Evolutionary conservation across 2,113 vertebrate species (phyloP).

Genomic region (Toxostoma redivivum): DNA sequence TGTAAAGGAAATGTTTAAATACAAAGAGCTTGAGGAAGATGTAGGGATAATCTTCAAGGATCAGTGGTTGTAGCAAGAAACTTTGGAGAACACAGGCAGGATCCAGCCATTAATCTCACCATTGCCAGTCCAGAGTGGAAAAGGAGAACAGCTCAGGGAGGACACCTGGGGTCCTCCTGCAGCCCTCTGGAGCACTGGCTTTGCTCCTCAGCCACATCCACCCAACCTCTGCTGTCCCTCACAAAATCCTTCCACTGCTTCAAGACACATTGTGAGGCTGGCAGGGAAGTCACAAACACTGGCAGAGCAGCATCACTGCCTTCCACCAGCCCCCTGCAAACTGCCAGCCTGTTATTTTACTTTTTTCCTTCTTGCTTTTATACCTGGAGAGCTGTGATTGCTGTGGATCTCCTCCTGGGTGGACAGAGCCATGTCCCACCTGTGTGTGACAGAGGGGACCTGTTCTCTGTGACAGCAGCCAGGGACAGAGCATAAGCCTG

Average conservation of each 20-base stretch:
- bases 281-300: neutral
- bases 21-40: conserved; percentile 3
- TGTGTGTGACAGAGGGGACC: neutral
- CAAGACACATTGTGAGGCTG: neutral
- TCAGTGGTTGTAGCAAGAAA: neutral
- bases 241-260: neutral
- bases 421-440: neutral
- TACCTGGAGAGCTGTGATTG: neutral
- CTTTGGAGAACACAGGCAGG: neutral
- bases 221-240: neutral
- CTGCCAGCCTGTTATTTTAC: rapidly evolving
- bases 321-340: neutral
- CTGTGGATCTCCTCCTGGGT: neutral
- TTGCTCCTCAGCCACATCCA: neutral
- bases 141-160: neutral
- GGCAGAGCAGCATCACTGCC: neutral
- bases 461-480: neutral
- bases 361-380: neutral
- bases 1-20: conserved; percentile 16
- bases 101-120: neutral
- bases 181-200: neutral
- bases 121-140: neutral
- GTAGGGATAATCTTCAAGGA: conserved; percentile 34
- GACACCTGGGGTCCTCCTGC: neutral
- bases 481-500: neutral